Conservation (phyloP, 1,140 invertebrate genomes). For the Anthonomus grandis region DNA sequence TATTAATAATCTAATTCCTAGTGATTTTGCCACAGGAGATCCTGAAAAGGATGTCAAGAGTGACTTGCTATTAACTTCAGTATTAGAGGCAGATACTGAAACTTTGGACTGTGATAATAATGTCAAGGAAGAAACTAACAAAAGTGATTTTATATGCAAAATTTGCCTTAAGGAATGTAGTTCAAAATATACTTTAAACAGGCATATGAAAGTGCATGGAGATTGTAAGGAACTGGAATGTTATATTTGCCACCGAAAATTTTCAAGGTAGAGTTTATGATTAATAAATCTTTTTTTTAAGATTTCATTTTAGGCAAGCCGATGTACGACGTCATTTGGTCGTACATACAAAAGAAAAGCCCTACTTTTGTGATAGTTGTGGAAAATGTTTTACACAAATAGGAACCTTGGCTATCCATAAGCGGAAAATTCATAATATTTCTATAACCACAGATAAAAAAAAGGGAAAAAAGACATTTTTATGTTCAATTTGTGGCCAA, state of each 20-base stretch:
- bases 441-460: conserved; percentile 9
- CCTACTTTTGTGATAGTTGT: conserved; percentile 62
- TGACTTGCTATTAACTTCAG: neutral
- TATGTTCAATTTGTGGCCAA: conserved; percentile 27
- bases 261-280: conserved; percentile 19
- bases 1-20: neutral
- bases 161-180: conserved; percentile 36
- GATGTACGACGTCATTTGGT: conserved; percentile 45
- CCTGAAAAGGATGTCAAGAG: no score
- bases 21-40: neutral
- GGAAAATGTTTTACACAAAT: conserved; percentile 56
- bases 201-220: conserved; percentile 37
- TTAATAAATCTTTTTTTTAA: neutral
- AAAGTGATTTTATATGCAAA: conserved; percentile 28
- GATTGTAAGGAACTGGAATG: conserved; percentile 31
- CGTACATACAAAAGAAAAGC: conserved; percentile 69
- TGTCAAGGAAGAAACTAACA: conserved; percentile 4
- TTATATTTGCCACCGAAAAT: conserved; percentile 35
- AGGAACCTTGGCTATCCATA: conserved; percentile 53
- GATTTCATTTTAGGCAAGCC: conserved; percentile 26
- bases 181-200: conserved; percentile 33
- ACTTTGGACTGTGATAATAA: conserved; percentile 17
- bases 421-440: conserved; percentile 37
- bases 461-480: conserved; percentile 1
- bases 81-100: neutral